Conservation (phyloP, 2,113 vertebrate species). For the Pelecanoides urinatrix region DNA sequence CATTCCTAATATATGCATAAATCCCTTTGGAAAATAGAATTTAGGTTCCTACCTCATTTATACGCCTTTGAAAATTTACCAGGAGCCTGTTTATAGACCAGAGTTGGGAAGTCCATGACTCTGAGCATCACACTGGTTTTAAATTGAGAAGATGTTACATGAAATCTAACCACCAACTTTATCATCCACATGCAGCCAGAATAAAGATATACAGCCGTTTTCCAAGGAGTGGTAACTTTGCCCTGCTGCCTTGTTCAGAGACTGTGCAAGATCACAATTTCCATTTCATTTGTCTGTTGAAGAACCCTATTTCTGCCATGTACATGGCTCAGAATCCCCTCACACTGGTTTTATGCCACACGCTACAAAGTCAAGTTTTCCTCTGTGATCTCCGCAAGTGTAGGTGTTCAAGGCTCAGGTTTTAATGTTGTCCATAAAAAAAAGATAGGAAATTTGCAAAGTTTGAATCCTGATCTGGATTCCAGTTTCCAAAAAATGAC, state of each 20-base stretch:
- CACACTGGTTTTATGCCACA: accelerated
- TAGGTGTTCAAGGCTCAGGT: not conserved
- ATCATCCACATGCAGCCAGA: not conserved
- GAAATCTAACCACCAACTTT: not conserved
- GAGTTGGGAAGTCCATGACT: not conserved
- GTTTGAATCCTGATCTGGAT: not conserved
- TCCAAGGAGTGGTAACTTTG: not conserved
- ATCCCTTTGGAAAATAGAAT: constrained; percentile 18
- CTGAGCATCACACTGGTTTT: not conserved
- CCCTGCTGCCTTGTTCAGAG: not conserved
- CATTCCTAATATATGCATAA: not conserved
- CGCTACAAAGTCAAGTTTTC: not conserved
- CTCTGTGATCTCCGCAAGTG: not conserved
- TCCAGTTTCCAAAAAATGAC: not conserved
- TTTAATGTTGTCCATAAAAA: not conserved
- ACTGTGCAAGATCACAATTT: not conserved
- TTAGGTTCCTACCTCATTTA: not conserved
- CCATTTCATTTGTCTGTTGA: not conserved
- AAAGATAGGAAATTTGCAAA: not conserved
- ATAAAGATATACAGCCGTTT: not conserved
- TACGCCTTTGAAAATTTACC: not conserved
- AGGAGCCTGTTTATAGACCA: not conserved
- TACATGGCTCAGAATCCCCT: not conserved
- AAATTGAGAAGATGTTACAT: not conserved
- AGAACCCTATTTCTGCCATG: not conserved